Base-by-base conservation (phyloP, 1,140 invertebrate species). In the Drosophila arawakana region DNA sequence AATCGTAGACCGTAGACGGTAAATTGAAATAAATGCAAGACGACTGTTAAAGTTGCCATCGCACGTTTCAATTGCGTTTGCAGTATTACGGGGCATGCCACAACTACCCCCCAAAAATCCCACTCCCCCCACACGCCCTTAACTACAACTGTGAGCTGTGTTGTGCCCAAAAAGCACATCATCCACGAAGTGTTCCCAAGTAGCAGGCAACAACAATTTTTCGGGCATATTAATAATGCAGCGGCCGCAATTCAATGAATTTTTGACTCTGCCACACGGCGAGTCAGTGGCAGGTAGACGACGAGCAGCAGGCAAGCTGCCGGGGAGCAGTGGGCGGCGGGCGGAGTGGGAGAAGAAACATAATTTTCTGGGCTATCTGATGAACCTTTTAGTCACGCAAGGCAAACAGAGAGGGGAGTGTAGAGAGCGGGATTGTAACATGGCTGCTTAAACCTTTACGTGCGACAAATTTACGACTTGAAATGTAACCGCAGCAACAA, bases 1-100 rank as follows among this genome's bases (percentile, higher is more conserved):
- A 18, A 60, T 10, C 37, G 54, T 61, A 62, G 65, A 73, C 50
- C 41, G 66, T 76, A 85, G 78, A 85, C 69, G 68, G 80, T 69
- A 88, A 88, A 89, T 88, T 88, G 83, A 88, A 88, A 88, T 88
- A 89, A 88, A 88, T 88, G 83, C 83, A 88, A 83, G 83, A 78
- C 80, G 80, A 81, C 84, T 75, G 77, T 88, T 83, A 88, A 88
- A 83, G 76, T 82, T 83, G 80, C 80, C 83, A 68, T 80, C 76
- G 83, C 83, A 86, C 82, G 82, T 86, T 86, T 86, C 83, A 88
- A 80, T 89, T 83, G 84, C 80, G 75, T 65, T 71, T 50, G 73
- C 66, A 62, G 37, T 47, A 52, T 13, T 44, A 3, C n/a, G 41
- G 41, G 41, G 41, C 41, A 25, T 50, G 55, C 43, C 13, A 5